phyloP scores from a whole-genome alignment of 2,113 vertebrate genomes.

The Percopsis transmontana region DNA sequence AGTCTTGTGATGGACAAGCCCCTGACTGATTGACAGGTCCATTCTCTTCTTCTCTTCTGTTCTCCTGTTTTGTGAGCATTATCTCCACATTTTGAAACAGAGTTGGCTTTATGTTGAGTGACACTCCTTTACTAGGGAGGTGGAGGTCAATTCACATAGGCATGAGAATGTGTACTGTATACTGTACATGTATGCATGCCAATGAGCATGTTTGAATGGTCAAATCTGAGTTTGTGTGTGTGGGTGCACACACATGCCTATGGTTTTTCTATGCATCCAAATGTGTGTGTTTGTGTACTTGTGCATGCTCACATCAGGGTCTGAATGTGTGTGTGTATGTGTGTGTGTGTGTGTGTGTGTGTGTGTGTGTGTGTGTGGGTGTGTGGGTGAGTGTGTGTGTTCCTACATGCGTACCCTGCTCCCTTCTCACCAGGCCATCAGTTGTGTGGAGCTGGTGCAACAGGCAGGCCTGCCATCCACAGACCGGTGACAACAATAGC shows the following conservation, averaged over 20 bases:
- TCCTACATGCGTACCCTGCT: conserved; percentile 26
- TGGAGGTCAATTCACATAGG: no score
- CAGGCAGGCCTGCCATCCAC: conserved; percentile 77
- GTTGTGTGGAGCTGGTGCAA: conserved; percentile 72
- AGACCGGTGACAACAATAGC: conserved; percentile 71
- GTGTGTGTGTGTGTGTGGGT: neutral
- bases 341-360: conserved; percentile 5
- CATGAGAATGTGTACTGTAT: neutral
- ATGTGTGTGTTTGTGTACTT: neutral
- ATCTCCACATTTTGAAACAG: conserved; percentile 39
- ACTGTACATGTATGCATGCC: neutral
- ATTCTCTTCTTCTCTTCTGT: conserved; percentile 13
- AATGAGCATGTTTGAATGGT: no score
- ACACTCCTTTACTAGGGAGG: no score
- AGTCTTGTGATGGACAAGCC: conserved; percentile 66
- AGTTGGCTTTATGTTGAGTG: neutral
- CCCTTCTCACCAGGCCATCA: conserved; percentile 51
- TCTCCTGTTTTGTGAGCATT: conserved; percentile 18
- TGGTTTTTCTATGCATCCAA: neutral
- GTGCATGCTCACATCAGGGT: no score
- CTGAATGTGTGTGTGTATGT: no score
- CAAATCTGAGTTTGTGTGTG: neutral
- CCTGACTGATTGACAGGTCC: conserved; percentile 13
- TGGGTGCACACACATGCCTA: neutral
- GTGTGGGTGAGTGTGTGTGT: conserved; percentile 10